Percentiles rank a stretch among this genome's conserved stretches.
These are phyloP conservation scores for Ormyrus thymus DNA, from an alignment of 2,888 invertebrate species.

Conservation along the genomic window DNA sequence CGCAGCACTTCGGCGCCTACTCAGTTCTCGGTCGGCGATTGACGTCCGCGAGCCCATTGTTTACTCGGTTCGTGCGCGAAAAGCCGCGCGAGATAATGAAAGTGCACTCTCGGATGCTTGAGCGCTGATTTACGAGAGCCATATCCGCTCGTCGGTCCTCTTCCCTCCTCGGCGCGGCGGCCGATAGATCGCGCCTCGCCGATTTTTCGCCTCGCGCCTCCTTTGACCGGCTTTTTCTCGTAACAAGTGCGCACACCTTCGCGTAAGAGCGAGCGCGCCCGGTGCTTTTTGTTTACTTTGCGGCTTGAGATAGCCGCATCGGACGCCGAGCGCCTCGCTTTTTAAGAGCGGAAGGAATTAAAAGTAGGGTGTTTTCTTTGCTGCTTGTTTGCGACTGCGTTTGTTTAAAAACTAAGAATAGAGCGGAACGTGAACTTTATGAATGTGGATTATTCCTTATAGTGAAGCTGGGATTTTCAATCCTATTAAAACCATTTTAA, in stretches of 20 bases:
- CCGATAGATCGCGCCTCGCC: background rate
- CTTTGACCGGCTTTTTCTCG: background rate
- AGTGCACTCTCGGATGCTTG: slow-evolving; percentile 13
- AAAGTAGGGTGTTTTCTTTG: too few relatives aligned
- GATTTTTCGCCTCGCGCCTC: slow-evolving; percentile 14
- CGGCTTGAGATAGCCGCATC: too few relatives aligned
- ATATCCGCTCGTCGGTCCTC: slow-evolving; percentile 9
- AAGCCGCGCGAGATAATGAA: slow-evolving; percentile 35
- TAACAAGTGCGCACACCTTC: background rate
- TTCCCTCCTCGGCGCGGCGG: slow-evolving; percentile 13
- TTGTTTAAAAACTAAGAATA: too few relatives aligned
- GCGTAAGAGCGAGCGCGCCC: background rate
- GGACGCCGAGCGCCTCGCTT: too few relatives aligned
- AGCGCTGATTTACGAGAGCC: slow-evolving; percentile 49
- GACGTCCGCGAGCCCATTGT: slow-evolving; percentile 39
- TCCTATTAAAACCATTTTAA: too few relatives aligned
- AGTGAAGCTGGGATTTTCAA: too few relatives aligned
- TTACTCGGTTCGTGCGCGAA: slow-evolving; percentile 38
- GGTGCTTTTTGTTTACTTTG: background rate
- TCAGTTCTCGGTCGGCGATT: background rate
- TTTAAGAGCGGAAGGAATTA: too few relatives aligned
- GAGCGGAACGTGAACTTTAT: too few relatives aligned
- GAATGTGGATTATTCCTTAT: too few relatives aligned
- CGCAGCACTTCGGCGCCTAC: background rate
- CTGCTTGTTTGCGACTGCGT: too few relatives aligned